Evolutionary conservation across 1,140 invertebrate genomes (phyloP).

Genomic region (Orchestia grillus): DNA sequence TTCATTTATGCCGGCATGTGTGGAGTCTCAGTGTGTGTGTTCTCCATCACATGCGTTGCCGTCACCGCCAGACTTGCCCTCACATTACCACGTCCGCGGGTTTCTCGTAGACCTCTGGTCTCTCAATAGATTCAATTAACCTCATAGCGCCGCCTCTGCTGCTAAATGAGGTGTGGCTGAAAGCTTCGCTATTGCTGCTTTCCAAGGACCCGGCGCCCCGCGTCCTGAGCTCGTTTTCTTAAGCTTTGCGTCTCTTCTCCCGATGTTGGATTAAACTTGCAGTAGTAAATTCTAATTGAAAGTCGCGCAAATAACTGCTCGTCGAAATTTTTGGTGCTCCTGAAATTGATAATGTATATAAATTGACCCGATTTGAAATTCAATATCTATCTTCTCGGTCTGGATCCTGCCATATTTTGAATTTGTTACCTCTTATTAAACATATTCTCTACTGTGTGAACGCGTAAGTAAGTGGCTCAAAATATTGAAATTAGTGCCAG

Average conservation of each 20-base stretch:
- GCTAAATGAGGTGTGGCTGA: slow-evolving; percentile 11
- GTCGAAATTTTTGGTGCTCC: neutral
- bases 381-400: neutral
- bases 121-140: slow-evolving; percentile 57
- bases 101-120: neutral
- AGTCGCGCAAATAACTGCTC: neutral
- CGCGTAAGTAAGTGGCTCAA: no score
- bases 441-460: neutral
- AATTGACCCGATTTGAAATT: neutral
- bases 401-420: neutral
- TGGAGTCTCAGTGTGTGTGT: neutral
- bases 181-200: slow-evolving; percentile 9
- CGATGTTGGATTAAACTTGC: neutral
- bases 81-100: neutral
- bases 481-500: neutral
- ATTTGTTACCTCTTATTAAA: neutral
- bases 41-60: slow-evolving; percentile 1
- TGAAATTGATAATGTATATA: neutral
- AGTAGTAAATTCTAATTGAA: neutral
- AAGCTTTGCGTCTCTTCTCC: neutral
- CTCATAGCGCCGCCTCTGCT: slow-evolving; percentile 29
- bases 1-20: neutral
- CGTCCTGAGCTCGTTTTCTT: neutral
- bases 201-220: neutral
- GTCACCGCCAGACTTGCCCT: slow-evolving; percentile 1